Conservation (phyloP, 2,113 vertebrate genomes). For the Arothron firmamentum region DNA sequence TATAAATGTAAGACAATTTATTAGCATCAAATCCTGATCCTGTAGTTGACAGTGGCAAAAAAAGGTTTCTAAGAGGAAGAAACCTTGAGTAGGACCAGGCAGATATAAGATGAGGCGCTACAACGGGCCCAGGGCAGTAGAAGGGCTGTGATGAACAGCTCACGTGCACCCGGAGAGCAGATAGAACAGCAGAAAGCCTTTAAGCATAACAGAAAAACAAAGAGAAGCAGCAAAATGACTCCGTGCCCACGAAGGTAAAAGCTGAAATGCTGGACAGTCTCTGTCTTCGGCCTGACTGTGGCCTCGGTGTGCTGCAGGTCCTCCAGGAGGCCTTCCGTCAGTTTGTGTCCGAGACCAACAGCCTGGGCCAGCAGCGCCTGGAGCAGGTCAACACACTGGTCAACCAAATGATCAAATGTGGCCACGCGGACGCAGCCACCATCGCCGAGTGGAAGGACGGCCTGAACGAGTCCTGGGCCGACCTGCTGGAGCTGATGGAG, state of each 20-base stretch:
- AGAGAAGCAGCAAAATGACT: too few relatives aligned
- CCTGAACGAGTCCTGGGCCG: slow-evolving; percentile 91
- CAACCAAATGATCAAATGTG: slow-evolving; percentile 87
- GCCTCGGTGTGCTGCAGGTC: slow-evolving; percentile 68
- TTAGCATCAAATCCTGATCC: too few relatives aligned
- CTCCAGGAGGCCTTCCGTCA: slow-evolving; percentile 88
- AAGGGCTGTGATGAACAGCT: too few relatives aligned
- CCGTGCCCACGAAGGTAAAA: neutral
- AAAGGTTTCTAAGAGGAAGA: too few relatives aligned
- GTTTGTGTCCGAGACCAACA: slow-evolving; percentile 88
- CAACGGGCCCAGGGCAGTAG: too few relatives aligned
- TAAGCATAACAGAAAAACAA: too few relatives aligned
- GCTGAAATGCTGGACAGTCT: neutral
- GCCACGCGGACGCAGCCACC: slow-evolving; percentile 85
- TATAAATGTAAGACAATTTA: too few relatives aligned
- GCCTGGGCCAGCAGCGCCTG: slow-evolving; percentile 86
- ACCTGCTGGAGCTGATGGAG: slow-evolving; percentile 91
- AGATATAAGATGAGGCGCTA: too few relatives aligned
- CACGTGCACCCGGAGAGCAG: too few relatives aligned
- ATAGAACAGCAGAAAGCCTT: too few relatives aligned
- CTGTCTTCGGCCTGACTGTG: neutral
- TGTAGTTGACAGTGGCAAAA: too few relatives aligned
- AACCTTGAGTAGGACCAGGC: too few relatives aligned
- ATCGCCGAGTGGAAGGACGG: slow-evolving; percentile 95
- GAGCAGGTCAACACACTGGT: slow-evolving; percentile 83